These are phyloP conservation scores for Agriotes lineatus DNA, from an alignment of 2,888 invertebrate genomes.

Conservation along the genomic window DNA sequence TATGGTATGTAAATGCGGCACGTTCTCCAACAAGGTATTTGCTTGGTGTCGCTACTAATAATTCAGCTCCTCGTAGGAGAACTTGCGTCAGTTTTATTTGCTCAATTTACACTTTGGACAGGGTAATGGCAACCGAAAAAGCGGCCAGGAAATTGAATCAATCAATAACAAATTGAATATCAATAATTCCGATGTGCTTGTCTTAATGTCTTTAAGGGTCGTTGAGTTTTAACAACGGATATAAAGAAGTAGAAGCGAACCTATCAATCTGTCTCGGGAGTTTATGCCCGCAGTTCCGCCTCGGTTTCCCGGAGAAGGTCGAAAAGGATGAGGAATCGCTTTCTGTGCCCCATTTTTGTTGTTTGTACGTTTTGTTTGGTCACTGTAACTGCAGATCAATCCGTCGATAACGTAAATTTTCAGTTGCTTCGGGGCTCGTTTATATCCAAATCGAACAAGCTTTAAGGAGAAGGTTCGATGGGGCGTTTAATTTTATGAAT, in stretches of 20 bases:
- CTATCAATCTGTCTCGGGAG: slow-evolving; percentile 33
- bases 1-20: neutral
- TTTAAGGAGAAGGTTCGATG: too few species aligned
- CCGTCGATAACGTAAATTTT: neutral
- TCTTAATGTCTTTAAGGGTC: slow-evolving; percentile 32
- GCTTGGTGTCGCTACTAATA: too few species aligned
- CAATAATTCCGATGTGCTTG: slow-evolving; percentile 25
- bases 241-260: slow-evolving; percentile 32
- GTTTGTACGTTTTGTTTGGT: too few species aligned
- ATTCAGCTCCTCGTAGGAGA: neutral
- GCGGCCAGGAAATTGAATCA: neutral
- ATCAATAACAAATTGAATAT: slow-evolving; percentile 22
- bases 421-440: too few species aligned
- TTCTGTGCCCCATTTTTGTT: neutral
- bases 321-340: slow-evolving; percentile 12
- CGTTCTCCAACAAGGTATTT: neutral
- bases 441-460: too few species aligned
- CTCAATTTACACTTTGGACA: neutral
- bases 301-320: slow-evolving; percentile 13
- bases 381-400: neutral
- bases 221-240: slow-evolving; percentile 36
- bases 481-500: too few species aligned
- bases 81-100: too few species aligned
- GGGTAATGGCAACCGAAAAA: neutral
- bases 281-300: slow-evolving; percentile 25